Base-by-base conservation (phyloP, 1,140 invertebrate species). In the Agrypnia vestita region DNA sequence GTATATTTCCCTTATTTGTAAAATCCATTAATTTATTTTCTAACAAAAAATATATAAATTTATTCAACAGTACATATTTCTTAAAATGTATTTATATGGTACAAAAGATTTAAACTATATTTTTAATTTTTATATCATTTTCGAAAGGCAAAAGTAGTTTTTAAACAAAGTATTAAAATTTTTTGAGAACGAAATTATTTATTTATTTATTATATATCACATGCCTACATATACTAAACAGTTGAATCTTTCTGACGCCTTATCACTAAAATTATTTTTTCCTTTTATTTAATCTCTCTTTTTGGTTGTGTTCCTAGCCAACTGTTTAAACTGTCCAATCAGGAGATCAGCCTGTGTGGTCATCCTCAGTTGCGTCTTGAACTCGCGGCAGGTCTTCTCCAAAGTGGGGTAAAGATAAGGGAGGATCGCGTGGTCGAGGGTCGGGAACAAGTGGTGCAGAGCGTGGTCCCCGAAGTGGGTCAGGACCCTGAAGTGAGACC, bases 371-470 rank as follows among this genome's bases (percentile, higher is more conserved):
- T 92, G 88, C 0, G 92, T 87, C 56, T 90, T 90, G 85, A 95
- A 96, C 85, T 96, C 92, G 61, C 92, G 85, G 75, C 94, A 93
- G 0, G 93, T 94, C 83, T 95, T 85, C 13, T 92, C 83, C 44
- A 96, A 91, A 11, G 92, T 86, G 0, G 93, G 92, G 83, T 93
- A 90, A 11, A 96, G 88, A n/a, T 92, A 86, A 1, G 90, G 87
- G 19, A 97, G 86, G 25, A 93, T 88, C 0, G 91, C 92, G 83
- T 96, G 95, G 85, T 97, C 96, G 7, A 97, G 85, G 0, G 95
- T 95, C 0, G 96, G 96, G 83, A 97, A 93, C 8, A 97, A 87
- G 87, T 97, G 96, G 85, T 97, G 96, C 0, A 97, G 86, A 0
- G 90, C 87, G 85, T 97, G 95, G 55, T 94, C 93, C 15, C 96